Evolutionary conservation across 2,888 invertebrate genomes (phyloP).

Genomic region (Encarsia formosa): DNA sequence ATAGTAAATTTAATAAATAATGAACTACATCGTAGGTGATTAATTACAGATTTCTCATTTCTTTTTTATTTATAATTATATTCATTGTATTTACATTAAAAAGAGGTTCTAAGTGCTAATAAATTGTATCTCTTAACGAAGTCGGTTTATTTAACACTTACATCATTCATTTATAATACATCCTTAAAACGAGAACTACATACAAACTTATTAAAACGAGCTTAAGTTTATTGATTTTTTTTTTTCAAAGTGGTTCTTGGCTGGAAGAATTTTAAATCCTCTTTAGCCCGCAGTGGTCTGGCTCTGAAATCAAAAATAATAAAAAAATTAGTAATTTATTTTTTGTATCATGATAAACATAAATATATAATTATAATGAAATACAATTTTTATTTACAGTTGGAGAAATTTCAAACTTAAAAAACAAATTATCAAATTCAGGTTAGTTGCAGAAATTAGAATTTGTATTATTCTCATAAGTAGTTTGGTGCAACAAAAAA

Average conservation of each 20-base stretch:
- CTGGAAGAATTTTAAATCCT: slow-evolving; percentile 36
- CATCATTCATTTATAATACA: slow-evolving; percentile 45
- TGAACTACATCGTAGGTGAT: slow-evolving; percentile 9
- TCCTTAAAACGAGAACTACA: slow-evolving; percentile 46
- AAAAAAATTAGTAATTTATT: not conserved
- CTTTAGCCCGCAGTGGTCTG: slow-evolving; percentile 33
- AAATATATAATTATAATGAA: not conserved
- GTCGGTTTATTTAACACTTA: slow-evolving; percentile 47
- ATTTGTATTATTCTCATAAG: too few relatives aligned
- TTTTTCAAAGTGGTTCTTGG: slow-evolving; percentile 40
- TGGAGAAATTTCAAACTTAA: too few relatives aligned
- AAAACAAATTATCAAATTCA: too few relatives aligned
- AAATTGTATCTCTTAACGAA: slow-evolving; percentile 37
- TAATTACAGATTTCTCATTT: slow-evolving; percentile 29
- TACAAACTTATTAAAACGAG: slow-evolving; percentile 49
- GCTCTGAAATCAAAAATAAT: slow-evolving; percentile 34
- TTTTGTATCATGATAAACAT: not conserved
- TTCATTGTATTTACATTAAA: slow-evolving; percentile 29
- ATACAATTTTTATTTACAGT: too few relatives aligned
- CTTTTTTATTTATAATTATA: slow-evolving; percentile 29
- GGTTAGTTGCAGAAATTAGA: too few relatives aligned
- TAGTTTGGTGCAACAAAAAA: too few relatives aligned
- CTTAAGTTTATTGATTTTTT: slow-evolving; percentile 37
- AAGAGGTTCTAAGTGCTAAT: slow-evolving; percentile 25
- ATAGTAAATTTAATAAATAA: too few relatives aligned